Percentiles rank a stretch among this genome's conserved stretches.
phyloP scores from a whole-genome alignment of 2,113 vertebrate species.

The Okapia johnstoni region DNA sequence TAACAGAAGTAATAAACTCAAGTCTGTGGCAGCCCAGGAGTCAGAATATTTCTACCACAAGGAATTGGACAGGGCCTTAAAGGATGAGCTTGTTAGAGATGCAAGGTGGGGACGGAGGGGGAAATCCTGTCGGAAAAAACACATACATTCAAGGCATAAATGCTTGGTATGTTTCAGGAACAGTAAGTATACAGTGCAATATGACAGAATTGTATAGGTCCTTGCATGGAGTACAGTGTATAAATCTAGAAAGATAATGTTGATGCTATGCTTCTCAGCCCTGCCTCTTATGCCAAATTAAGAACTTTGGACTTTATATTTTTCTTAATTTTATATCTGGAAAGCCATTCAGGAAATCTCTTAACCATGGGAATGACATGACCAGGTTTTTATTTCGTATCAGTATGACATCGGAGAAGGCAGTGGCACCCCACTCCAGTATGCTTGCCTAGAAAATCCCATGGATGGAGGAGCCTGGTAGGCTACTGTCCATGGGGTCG shows the following conservation, averaged over 20 bases:
- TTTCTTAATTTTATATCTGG: background rate
- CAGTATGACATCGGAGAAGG: background rate
- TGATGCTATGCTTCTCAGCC: background rate
- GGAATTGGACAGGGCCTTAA: background rate
- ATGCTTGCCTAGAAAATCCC: too few species aligned
- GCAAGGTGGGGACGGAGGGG: fast-evolving
- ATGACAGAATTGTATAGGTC: background rate
- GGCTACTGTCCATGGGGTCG: too few species aligned
- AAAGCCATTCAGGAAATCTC: background rate
- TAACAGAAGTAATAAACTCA: background rate
- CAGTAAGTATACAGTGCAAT: background rate
- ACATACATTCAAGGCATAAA: background rate
- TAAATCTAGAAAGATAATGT: slow-evolving; percentile 4
- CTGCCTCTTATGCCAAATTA: background rate
- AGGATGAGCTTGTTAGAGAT: background rate
- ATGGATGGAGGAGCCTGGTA: too few species aligned
- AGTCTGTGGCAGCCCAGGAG: background rate
- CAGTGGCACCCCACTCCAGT: too few species aligned
- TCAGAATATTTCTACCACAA: background rate
- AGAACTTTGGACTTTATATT: background rate
- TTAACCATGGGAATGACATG: background rate
- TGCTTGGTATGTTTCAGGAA: background rate
- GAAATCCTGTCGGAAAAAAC: background rate
- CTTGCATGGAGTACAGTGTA: background rate
- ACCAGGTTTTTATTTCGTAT: slow-evolving; percentile 28